Conservation (phyloP, 2,113 vertebrate genomes). For the Zootoca vivipara region DNA sequence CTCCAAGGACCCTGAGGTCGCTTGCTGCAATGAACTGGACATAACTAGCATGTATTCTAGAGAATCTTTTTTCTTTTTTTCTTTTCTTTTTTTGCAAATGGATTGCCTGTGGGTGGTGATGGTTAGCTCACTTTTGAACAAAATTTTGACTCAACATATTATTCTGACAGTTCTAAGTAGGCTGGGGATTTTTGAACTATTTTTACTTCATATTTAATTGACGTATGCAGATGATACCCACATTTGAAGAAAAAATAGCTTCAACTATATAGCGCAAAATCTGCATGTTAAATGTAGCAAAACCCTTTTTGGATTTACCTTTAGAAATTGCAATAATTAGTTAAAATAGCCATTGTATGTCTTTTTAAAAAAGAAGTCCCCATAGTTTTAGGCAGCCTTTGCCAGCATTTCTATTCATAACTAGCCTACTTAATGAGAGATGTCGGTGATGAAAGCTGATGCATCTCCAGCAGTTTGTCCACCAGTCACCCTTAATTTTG, state of each 20-base stretch:
- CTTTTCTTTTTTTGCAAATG: constrained; percentile 47
- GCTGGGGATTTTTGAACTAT: constrained; percentile 36
- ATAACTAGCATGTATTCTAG: constrained; percentile 62
- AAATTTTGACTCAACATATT: constrained; percentile 37
- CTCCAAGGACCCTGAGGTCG: constrained; percentile 60
- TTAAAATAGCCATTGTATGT: not conserved
- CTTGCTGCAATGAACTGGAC: constrained; percentile 57
- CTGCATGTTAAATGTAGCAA: constrained; percentile 40
- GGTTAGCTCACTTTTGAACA: constrained; percentile 45
- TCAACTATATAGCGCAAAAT: constrained; percentile 35
- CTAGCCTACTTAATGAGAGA: not conserved
- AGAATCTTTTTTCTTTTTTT: not conserved
- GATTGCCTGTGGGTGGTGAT: constrained; percentile 39
- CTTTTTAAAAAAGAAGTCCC: not conserved
- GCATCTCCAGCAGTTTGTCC: not conserved
- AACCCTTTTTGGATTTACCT: constrained; percentile 36
- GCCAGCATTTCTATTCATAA: not conserved
- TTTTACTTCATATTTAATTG: constrained; percentile 61
- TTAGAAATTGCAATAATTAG: constrained; percentile 37
- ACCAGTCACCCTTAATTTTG: not conserved
- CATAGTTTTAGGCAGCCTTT: not conserved
- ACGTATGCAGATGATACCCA: constrained; percentile 40
- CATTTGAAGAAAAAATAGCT: constrained; percentile 29
- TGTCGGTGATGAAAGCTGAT: not conserved
- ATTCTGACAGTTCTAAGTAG: constrained; percentile 64